Conservation (phyloP, 2,888 invertebrate species). For the Camponotus fellah region DNA sequence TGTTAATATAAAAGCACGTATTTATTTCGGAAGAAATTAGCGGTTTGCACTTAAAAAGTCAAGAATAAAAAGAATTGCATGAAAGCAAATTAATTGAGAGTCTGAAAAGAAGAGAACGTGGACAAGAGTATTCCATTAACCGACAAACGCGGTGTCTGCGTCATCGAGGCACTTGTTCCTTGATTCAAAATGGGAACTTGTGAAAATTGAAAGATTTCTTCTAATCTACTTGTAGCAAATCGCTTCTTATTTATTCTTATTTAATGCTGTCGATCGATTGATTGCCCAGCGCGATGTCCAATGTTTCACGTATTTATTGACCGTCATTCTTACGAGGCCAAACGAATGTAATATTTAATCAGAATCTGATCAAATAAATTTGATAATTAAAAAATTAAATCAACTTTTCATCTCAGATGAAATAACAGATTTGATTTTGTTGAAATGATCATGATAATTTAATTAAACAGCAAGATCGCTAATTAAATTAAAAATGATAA, state of each 20-base stretch:
- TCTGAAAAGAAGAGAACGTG: conserved; percentile 8
- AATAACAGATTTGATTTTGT: background rate
- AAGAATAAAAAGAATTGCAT: conserved; percentile 1
- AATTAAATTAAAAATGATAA: background rate
- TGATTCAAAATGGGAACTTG: conserved; percentile 6
- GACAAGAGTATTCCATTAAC: conserved; percentile 52
- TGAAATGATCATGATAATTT: background rate
- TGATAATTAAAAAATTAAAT: conserved; percentile 1
- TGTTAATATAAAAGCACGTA: background rate
- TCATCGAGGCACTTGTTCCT: background rate
- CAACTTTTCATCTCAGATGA: background rate
- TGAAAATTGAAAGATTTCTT: conserved; percentile 18
- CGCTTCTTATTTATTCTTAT: background rate
- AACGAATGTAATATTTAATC: background rate
- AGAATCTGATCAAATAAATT: background rate
- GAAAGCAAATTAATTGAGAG: conserved; percentile 28
- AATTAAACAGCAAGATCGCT: background rate
- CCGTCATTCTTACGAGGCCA: background rate
- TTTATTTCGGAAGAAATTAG: conserved; percentile 25
- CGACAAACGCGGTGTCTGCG: background rate
- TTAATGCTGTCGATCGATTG: background rate
- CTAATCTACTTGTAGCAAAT: background rate
- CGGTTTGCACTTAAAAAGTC: background rate
- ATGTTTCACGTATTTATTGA: background rate
- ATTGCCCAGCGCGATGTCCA: background rate